These are phyloP conservation scores for Bombus haemorrhoidalis DNA, from an alignment of 1,140 invertebrate genomes.

Conservation along the genomic window DNA sequence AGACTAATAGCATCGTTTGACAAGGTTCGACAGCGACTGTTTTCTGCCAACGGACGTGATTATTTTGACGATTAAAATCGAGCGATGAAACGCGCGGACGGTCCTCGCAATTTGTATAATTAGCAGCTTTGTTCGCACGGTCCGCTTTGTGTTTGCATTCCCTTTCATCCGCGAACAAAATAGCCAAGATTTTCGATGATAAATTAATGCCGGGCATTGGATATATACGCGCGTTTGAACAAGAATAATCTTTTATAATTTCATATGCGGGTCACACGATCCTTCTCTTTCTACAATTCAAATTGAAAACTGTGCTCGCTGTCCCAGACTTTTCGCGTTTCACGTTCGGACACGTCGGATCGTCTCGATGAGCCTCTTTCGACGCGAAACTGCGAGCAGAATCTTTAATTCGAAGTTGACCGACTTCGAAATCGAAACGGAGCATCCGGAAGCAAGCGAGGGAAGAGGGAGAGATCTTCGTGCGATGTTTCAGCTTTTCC, in stretches of 20 bases:
- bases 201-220: constrained; percentile 23
- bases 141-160: neutral
- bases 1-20: constrained; percentile 4
- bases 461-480: neutral
- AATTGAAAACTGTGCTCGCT: neutral
- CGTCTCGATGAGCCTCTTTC: neutral
- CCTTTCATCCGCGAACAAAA: constrained; percentile 18
- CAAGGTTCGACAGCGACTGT: neutral
- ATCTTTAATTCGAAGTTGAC: constrained; percentile 16
- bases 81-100: neutral
- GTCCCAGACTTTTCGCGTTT: neutral
- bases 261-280: neutral
- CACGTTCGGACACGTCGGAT: no score
- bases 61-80: constrained; percentile 36
- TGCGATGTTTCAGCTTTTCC: neutral
- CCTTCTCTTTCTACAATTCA: no score
- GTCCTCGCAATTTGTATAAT: constrained; percentile 42
- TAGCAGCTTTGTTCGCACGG: constrained; percentile 32
- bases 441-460: neutral
- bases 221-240: neutral
- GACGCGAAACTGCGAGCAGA: neutral
- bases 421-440: neutral
- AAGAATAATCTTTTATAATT: constrained; percentile 6
- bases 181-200: constrained; percentile 22
- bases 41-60: neutral